Evolutionary conservation across 2,797 vertebrate species (phyloP).

Genomic region (Coilia nasus): DNA sequence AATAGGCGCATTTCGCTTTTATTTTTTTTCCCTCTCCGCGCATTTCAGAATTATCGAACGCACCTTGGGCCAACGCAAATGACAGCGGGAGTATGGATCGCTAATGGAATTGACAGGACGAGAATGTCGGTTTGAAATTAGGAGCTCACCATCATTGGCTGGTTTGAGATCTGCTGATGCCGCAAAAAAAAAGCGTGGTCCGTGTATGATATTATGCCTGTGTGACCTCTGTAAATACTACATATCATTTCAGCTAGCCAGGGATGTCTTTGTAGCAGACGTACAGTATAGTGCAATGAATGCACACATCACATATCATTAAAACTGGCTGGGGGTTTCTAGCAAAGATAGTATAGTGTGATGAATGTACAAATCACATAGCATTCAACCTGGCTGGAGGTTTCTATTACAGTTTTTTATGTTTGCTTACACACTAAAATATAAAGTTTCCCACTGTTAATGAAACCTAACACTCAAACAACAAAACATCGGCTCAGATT

Average conservation of each 20-base stretch:
- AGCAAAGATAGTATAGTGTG: too few relatives aligned
- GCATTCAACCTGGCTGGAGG: too few relatives aligned
- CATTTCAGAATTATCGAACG: slow-evolving; percentile 8
- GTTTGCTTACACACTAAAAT: too few relatives aligned
- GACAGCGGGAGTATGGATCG: background rate
- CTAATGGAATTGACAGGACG: slow-evolving; percentile 5
- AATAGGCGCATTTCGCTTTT: background rate
- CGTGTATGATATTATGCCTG: background rate
- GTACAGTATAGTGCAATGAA: background rate
- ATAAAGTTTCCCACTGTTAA: too few relatives aligned
- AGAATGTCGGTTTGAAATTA: background rate
- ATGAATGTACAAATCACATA: too few relatives aligned
- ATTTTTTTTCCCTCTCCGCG: background rate
- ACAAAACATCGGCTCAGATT: too few relatives aligned
- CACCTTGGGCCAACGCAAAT: slow-evolving; percentile 11
- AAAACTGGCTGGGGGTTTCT: too few relatives aligned
- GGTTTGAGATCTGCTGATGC: background rate
- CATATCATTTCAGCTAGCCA: background rate
- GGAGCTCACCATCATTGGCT: background rate
- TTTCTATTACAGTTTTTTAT: too few relatives aligned
- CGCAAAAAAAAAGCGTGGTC: background rate
- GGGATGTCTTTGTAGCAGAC: background rate
- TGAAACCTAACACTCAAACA: too few relatives aligned
- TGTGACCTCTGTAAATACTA: background rate
- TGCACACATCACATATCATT: background rate